Conservation (phyloP, 2,113 vertebrate genomes). For the Eleginops maclovinus region DNA sequence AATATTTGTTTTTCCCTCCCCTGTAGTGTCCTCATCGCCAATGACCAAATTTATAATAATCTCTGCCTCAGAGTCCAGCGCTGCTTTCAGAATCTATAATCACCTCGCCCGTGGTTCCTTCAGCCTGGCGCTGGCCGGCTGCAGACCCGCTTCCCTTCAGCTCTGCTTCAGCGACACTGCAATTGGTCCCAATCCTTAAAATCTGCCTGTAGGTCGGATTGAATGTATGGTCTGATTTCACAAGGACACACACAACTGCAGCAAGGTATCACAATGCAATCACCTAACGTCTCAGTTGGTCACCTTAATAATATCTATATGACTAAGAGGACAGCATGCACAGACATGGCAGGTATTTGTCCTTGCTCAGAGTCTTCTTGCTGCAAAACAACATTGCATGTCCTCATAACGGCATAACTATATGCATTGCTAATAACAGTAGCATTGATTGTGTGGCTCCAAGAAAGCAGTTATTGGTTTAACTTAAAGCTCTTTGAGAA, state of each 20-base stretch:
- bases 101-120: constrained; percentile 70
- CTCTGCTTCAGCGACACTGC: constrained; percentile 37
- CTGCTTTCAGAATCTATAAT: constrained; percentile 82
- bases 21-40: constrained; percentile 84
- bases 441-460: neutral
- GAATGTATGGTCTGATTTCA: constrained; percentile 25
- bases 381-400: neutral
- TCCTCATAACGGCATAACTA: neutral
- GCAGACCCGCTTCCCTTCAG: constrained; percentile 42
- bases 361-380: constrained; percentile 27
- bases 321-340: constrained; percentile 13
- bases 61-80: constrained; percentile 79
- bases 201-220: constrained; percentile 48
- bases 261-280: constrained; percentile 26
- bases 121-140: constrained; percentile 39
- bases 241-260: constrained; percentile 46
- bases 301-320: constrained; percentile 25
- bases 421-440: neutral
- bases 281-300: constrained; percentile 13
- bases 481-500: neutral
- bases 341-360: constrained; percentile 23
- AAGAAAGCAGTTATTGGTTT: neutral
- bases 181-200: constrained; percentile 39
- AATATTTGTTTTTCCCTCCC: constrained; percentile 86
- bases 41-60: constrained; percentile 86